Evolutionary conservation across 1,140 invertebrate species (phyloP).

Genomic region (Zaprionus vittiger): DNA sequence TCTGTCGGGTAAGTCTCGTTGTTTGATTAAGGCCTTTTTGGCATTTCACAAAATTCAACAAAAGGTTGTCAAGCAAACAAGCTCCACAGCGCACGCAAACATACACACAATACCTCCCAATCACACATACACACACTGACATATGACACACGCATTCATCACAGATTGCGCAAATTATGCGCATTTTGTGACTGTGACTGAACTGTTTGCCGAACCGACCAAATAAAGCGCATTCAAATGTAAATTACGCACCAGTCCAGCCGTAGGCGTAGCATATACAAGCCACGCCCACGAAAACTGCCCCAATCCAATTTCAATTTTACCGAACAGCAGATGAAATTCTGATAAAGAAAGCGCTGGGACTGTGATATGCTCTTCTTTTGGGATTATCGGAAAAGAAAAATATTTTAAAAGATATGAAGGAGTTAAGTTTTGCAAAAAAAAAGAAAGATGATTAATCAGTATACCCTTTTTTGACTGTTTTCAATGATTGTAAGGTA

Average conservation of each 20-base stretch:
- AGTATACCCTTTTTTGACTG: too few species aligned
- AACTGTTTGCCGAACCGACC: constrained; percentile 52
- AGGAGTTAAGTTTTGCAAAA: too few species aligned
- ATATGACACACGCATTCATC: constrained; percentile 45
- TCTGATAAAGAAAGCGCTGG: not conserved
- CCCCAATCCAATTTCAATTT: not conserved
- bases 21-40: constrained; percentile 51
- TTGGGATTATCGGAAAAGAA: not conserved
- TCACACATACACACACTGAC: not conserved
- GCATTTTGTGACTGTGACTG: constrained; percentile 49
- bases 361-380: constrained; percentile 9
- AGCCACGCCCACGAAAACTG: not conserved
- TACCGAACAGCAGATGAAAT: constrained; percentile 25
- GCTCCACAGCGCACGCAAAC: not conserved
- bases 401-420: not conserved
- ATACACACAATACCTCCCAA: not conserved
- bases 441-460: too few species aligned
- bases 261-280: constrained; percentile 12
- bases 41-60: constrained; percentile 49
- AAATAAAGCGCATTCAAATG: constrained; percentile 80
- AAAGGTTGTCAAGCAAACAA: constrained; percentile 17
- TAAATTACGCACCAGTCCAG: constrained; percentile 56
- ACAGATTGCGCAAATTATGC: constrained; percentile 66
- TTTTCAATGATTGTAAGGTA: too few species aligned
- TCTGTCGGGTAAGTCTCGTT: constrained; percentile 87